A percentile compares a stretch with the other conserved stretches of the same genome.
These are phyloP conservation scores for Oxyura jamaicensis DNA, from an alignment of 2,113 vertebrate species.

Conservation along the genomic window DNA sequence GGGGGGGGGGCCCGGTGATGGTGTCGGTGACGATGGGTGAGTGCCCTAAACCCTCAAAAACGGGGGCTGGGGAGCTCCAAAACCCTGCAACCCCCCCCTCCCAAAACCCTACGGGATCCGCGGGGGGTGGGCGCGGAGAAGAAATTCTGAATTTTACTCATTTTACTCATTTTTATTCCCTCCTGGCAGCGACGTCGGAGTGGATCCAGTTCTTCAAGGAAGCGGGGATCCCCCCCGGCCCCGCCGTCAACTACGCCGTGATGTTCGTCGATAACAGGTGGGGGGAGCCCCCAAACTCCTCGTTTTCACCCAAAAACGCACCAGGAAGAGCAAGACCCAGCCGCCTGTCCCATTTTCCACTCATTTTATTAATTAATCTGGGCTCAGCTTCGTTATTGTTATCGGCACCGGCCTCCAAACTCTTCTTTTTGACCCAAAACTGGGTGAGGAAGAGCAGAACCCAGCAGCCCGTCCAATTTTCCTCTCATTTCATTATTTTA, in stretches of 20 bases:
- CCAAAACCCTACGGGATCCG: no score
- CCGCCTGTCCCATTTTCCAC: background rate
- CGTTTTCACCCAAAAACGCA: no score
- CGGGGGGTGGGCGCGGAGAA: no score
- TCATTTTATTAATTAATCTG: accelerated
- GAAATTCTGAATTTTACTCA: no score
- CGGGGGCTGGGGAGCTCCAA: background rate
- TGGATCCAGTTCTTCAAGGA: conserved; percentile 98
- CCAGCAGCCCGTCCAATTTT: background rate
- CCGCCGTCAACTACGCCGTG: conserved; percentile 90
- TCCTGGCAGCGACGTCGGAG: conserved; percentile 86
- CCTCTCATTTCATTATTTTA: background rate
- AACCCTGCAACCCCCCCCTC: no score
- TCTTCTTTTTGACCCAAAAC: background rate
- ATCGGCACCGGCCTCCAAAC: no score
- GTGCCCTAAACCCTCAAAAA: background rate
- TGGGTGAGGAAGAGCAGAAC: no score
- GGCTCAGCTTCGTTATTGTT: no score
- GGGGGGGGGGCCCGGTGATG: conserved; percentile 9
- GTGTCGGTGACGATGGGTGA: conserved; percentile 74
- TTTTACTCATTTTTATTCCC: no score
- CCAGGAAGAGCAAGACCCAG: background rate
- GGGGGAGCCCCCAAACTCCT: background rate
- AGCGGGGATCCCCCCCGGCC: conserved; percentile 91
- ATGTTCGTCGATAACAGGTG: conserved; percentile 95